These are phyloP conservation scores for Brachionus rotundiformis DNA, from an alignment of 1,140 invertebrate genomes.

Conservation along the genomic window DNA sequence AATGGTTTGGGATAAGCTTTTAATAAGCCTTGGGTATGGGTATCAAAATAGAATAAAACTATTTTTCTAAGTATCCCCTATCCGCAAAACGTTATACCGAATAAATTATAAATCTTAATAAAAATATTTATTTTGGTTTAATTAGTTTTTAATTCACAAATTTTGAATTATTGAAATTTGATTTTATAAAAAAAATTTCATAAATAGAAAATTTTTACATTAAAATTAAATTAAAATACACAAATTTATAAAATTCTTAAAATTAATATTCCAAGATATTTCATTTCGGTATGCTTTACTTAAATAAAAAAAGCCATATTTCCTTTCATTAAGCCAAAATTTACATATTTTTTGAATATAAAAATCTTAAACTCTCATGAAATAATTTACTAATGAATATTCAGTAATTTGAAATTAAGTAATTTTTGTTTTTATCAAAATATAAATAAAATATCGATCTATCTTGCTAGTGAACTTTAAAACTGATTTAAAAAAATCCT, in stretches of 20 bases:
- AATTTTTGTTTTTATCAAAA: not conserved
- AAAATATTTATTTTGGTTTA: constrained; percentile 31
- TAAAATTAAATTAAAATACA: no score
- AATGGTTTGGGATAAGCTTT: not conserved
- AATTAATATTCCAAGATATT: no score
- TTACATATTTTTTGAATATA: no score
- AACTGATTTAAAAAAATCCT: not conserved
- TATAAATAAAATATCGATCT: constrained; percentile 1
- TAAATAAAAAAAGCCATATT: no score
- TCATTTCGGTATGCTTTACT: no score
- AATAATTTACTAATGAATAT: not conserved
- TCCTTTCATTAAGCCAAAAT: no score
- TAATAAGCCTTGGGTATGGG: not conserved
- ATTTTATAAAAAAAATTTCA: no score
- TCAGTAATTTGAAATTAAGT: not conserved
- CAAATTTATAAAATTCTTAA: no score
- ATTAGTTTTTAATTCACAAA: not conserved
- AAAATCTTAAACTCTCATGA: not conserved
- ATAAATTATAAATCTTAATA: constrained; percentile 14
- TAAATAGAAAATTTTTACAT: no score
- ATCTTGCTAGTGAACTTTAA: not conserved
- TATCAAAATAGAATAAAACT: not conserved
- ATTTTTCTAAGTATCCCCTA: not conserved
- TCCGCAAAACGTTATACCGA: not conserved
- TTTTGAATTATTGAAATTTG: not conserved